phyloP scores from a whole-genome alignment of 2,113 vertebrate species.

The Piprites chloris region DNA sequence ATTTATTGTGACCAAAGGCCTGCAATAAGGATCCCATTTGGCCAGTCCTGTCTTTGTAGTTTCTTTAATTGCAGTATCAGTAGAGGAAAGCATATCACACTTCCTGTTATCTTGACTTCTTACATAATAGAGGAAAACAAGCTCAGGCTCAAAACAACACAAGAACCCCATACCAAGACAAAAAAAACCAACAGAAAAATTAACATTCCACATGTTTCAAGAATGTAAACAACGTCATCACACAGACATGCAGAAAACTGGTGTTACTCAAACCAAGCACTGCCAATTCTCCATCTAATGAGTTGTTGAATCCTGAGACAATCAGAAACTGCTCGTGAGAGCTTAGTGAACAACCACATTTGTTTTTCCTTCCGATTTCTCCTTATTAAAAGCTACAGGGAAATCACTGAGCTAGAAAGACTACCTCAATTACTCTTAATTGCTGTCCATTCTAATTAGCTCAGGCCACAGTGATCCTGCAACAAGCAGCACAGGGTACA shows the following conservation, averaged over 20 bases:
- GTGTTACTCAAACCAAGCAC: background rate
- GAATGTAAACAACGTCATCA: constrained; percentile 54
- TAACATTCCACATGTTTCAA: constrained; percentile 52
- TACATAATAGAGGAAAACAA: background rate
- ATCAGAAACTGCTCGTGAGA: background rate
- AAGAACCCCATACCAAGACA: background rate
- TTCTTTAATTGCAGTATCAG: background rate
- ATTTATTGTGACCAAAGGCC: background rate
- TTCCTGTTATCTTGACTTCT: constrained; percentile 16
- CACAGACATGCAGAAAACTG: constrained; percentile 37
- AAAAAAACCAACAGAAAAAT: background rate
- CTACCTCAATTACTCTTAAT: constrained; percentile 47
- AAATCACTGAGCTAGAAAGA: constrained; percentile 44
- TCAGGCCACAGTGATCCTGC: background rate
- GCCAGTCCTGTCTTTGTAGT: background rate
- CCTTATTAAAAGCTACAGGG: constrained; percentile 21
- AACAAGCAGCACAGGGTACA: background rate
- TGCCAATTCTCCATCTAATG: constrained; percentile 41
- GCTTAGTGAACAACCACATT: constrained; percentile 13
- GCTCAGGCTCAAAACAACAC: background rate
- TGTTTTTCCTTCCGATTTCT: constrained; percentile 36
- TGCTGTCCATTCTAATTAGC: constrained; percentile 6
- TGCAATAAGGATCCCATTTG: background rate
- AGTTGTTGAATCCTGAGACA: constrained; percentile 15
- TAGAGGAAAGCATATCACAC: background rate